Percentiles rank a stretch among this genome's conserved stretches.
Evolutionary conservation across 2,888 invertebrate species (phyloP).

Genomic region (Microchrysa polita): DNA sequence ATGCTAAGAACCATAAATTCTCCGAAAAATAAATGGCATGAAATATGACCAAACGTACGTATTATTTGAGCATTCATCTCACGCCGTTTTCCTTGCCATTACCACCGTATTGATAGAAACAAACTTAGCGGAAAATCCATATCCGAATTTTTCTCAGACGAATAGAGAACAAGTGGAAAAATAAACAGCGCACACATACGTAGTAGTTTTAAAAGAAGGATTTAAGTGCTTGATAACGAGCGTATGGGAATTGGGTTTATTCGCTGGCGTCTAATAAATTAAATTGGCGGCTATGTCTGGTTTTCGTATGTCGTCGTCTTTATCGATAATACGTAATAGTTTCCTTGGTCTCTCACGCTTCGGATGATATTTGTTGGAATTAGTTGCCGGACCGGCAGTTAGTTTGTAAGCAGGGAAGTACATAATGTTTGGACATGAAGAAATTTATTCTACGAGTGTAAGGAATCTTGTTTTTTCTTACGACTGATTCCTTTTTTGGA

Average conservation of each 20-base stretch:
- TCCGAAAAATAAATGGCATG: slow-evolving; percentile 1
- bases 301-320: not conserved
- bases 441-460: too few species aligned
- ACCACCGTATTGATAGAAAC: slow-evolving; percentile 12
- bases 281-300: slow-evolving; percentile 17
- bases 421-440: not conserved
- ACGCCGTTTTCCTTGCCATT: slow-evolving; percentile 28
- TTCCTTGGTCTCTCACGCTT: slow-evolving; percentile 13
- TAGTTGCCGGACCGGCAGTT: too few species aligned
- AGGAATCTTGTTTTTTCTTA: too few species aligned
- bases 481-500: too few species aligned
- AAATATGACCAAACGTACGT: slow-evolving; percentile 1
- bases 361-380: slow-evolving; percentile 10
- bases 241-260: slow-evolving; percentile 19
- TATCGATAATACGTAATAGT: not conserved
- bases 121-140: not conserved
- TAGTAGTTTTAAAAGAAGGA: slow-evolving; percentile 13
- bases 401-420: too few species aligned
- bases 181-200: too few species aligned
- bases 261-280: slow-evolving; percentile 41
- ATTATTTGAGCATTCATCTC: slow-evolving; percentile 19
- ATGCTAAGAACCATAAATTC: slow-evolving; percentile 15
- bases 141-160: not conserved
- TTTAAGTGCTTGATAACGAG: slow-evolving; percentile 38
- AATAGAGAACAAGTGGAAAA: not conserved